Evolutionary conservation across 2,888 invertebrate species (phyloP).

Genomic region (Suillia variegata): DNA sequence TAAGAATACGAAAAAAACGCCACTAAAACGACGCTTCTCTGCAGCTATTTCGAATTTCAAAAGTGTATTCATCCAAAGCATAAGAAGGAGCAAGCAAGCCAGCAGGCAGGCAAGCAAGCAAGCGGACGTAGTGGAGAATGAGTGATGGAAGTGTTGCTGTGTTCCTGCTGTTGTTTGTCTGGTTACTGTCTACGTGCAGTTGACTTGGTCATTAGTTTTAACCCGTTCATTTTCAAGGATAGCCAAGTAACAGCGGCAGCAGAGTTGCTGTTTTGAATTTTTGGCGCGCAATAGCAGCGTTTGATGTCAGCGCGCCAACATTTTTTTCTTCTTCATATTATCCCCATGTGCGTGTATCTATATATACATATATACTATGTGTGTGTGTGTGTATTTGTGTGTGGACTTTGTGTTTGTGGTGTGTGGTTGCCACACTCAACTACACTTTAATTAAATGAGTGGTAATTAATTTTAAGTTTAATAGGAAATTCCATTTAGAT

Average conservation of each 20-base stretch:
- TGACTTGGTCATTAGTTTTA: slow-evolving; percentile 56
- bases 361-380: too few relatives aligned
- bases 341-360: too few relatives aligned
- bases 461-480: slow-evolving; percentile 61
- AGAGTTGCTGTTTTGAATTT: slow-evolving; percentile 5
- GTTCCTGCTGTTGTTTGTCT: slow-evolving; percentile 44
- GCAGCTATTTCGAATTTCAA: not conserved
- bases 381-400: slow-evolving; percentile 10
- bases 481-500: slow-evolving; percentile 60
- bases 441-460: slow-evolving; percentile 60
- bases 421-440: slow-evolving; percentile 47
- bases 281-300: slow-evolving; percentile 31
- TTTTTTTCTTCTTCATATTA: too few relatives aligned
- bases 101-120: too few relatives aligned
- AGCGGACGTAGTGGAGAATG: too few relatives aligned
- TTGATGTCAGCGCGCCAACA: too few relatives aligned
- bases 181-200: slow-evolving; percentile 53
- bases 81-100: too few relatives aligned
- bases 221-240: slow-evolving; percentile 39
- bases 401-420: slow-evolving; percentile 13
- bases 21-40: not conserved
- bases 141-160: slow-evolving; percentile 42
- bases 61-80: not conserved
- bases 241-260: slow-evolving; percentile 18
- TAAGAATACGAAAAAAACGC: not conserved